Percentiles rank a stretch among this genome's conserved stretches.
Conservation (phyloP, 2,888 invertebrate species). For the Hypena proboscidalis region DNA sequence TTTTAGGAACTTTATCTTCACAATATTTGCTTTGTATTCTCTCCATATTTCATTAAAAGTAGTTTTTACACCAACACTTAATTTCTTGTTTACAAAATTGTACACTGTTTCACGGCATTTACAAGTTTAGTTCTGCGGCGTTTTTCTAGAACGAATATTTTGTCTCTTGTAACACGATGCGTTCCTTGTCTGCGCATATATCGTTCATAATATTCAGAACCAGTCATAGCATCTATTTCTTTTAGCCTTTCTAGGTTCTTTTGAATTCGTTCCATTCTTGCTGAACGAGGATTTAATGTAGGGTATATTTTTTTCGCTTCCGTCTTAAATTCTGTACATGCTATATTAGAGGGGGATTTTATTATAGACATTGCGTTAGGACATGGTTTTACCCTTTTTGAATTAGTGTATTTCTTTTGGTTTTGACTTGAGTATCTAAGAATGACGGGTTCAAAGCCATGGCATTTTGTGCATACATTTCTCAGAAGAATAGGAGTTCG, state of each 20-base stretch:
- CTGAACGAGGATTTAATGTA: not conserved
- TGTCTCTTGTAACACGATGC: not conserved
- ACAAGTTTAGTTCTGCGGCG: not conserved
- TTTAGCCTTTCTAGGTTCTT: conserved; percentile 21
- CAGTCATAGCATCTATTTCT: conserved; percentile 26
- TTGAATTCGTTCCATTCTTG: conserved; percentile 16
- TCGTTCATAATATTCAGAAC: conserved; percentile 30
- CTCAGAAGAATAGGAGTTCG: conserved; percentile 12
- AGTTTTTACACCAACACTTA: too few species aligned
- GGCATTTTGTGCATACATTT: conserved; percentile 11
- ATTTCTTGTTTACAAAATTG: not conserved
- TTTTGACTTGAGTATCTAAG: conserved; percentile 17
- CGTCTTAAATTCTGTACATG: conserved; percentile 2
- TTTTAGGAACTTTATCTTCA: too few species aligned
- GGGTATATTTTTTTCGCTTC: conserved; percentile 1
- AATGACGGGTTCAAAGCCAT: conserved; percentile 1
- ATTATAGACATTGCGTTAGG: conserved; percentile 20
- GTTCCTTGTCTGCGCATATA: conserved; percentile 22
- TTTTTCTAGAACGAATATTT: not conserved
- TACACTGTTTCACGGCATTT: not conserved
- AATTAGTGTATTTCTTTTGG: conserved; percentile 1
- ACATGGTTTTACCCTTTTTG: conserved; percentile 15
- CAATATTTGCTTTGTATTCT: too few species aligned
- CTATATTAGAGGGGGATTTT: conserved; percentile 2
- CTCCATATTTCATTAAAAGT: too few species aligned